phyloP scores from a whole-genome alignment of 2,797 vertebrate species.

The Sebastes steindachneri region DNA sequence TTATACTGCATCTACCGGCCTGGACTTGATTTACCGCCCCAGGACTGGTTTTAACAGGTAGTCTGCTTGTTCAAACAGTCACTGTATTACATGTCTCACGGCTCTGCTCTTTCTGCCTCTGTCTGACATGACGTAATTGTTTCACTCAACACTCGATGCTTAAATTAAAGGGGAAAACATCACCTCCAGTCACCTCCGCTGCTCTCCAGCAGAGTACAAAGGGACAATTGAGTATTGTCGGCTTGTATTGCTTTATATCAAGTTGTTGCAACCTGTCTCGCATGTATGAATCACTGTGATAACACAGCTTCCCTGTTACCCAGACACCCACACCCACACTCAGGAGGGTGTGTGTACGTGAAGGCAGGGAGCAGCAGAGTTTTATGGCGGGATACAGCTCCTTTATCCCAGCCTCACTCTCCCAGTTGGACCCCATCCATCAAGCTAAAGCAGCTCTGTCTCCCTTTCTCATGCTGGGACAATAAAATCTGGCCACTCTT shows the following conservation, averaged over 20 bases:
- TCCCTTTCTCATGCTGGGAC: conserved; percentile 69
- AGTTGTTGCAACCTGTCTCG: conserved; percentile 58
- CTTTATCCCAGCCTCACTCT: conserved; percentile 60
- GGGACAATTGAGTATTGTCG: not conserved
- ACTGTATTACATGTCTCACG: conserved; percentile 20
- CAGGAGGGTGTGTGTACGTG: conserved; percentile 16
- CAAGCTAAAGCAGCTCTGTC: conserved; percentile 61
- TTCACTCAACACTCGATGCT: conserved; percentile 52
- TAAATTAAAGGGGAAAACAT: conserved; percentile 54
- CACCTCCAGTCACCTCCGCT: not conserved
- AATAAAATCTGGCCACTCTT: conserved; percentile 68
- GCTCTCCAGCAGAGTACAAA: conserved; percentile 3
- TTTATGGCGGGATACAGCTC: conserved; percentile 61
- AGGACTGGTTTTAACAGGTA: conserved; percentile 38
- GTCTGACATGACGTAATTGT: conserved; percentile 44
- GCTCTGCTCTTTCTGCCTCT: conserved; percentile 20
- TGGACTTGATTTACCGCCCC: conserved; percentile 55
- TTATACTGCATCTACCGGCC: conserved; percentile 49
- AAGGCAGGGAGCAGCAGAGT: conserved; percentile 42
- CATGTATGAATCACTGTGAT: conserved; percentile 62
- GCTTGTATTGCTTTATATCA: conserved; percentile 27
- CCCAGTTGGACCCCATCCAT: conserved; percentile 76
- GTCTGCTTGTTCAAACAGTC: conserved; percentile 42
- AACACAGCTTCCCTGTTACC: conserved; percentile 24
- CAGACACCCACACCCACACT: conserved; percentile 16